These are phyloP conservation scores for Bufo bufo DNA, from an alignment of 2,113 vertebrate species.

Conservation along the genomic window DNA sequence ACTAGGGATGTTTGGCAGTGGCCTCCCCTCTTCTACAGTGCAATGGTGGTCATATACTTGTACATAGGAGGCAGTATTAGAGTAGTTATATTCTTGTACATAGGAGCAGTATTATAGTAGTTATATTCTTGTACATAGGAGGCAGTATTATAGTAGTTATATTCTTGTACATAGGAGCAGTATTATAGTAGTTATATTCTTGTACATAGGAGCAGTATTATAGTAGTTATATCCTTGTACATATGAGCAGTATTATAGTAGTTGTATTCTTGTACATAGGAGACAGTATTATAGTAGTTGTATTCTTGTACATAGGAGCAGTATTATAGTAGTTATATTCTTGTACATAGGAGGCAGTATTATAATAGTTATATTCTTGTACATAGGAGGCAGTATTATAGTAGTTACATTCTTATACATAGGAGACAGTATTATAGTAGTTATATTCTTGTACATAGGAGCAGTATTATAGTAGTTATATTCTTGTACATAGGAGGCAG, in stretches of 20 bases:
- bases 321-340: background rate
- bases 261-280: background rate
- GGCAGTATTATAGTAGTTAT: too few relatives aligned
- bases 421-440: background rate
- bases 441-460: background rate
- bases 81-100: background rate
- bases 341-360: background rate
- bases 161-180: background rate
- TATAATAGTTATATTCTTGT: background rate
- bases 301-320: background rate
- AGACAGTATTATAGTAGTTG: background rate
- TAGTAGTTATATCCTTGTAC: background rate
- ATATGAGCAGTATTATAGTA: background rate
- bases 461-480: background rate
- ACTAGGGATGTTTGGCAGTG: too few relatives aligned
- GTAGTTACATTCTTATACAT: background rate
- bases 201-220: background rate
- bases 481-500: background rate
- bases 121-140: too few relatives aligned
- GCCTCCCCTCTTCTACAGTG: background rate
- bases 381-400: background rate
- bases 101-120: too few relatives aligned
- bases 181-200: background rate
- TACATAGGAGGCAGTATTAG: background rate
- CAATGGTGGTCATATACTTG: background rate